Evolutionary conservation across 2,113 vertebrate species (phyloP).

Genomic region (Chaetodon auriga): DNA sequence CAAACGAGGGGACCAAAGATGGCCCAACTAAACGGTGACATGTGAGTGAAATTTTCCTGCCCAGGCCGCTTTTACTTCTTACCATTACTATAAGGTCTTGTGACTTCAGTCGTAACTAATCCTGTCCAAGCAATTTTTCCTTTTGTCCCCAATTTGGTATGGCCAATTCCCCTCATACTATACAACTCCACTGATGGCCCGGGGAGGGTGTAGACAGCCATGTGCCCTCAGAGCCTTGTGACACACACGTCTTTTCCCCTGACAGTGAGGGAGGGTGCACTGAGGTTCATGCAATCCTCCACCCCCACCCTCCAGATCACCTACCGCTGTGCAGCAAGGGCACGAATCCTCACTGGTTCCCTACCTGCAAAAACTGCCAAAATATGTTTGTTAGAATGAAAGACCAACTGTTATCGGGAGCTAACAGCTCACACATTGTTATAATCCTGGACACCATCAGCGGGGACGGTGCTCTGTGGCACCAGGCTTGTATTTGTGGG

Average conservation of each 20-base stretch:
- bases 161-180: neutral
- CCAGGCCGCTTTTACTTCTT: conserved; percentile 3
- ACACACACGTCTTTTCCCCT: neutral
- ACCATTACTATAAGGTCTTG: neutral
- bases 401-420: neutral
- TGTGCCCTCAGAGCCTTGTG: neutral
- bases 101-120: conserved; percentile 1
- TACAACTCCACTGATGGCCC: neutral
- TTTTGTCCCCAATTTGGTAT: conserved; percentile 16
- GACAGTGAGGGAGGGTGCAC: neutral
- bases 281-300: neutral
- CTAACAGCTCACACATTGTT: conserved; percentile 1
- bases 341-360: neutral
- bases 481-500: neutral
- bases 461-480: neutral
- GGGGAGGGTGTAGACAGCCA: conserved; percentile 1
- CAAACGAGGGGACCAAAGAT: neutral
- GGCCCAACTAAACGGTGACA: neutral
- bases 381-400: neutral
- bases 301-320: neutral
- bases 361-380: neutral
- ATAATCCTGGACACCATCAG: conserved; percentile 6
- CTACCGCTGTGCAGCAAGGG: neutral
- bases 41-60: neutral
- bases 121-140: neutral